Percentiles rank a stretch among this genome's conserved stretches.
Evolutionary conservation across 2,888 invertebrate species (phyloP).

Genomic region (Campoplex nolae): DNA sequence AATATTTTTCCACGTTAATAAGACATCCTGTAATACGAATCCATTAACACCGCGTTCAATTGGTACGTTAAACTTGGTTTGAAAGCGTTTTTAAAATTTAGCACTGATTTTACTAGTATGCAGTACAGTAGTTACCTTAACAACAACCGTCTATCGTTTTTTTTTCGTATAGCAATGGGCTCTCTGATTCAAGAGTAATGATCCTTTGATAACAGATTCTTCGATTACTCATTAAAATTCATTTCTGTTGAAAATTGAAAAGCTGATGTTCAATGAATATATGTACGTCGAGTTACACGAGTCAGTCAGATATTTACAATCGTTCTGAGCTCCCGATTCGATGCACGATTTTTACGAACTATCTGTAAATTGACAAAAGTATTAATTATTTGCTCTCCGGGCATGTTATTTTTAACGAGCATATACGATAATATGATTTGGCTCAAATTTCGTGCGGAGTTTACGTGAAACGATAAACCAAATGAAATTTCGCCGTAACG

Average conservation of each 20-base stretch:
- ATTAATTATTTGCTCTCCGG: background rate
- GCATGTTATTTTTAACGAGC: background rate
- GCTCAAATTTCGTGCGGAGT: background rate
- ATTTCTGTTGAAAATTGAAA: background rate
- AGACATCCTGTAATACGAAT: too few relatives aligned
- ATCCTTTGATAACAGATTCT: background rate
- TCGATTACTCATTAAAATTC: background rate
- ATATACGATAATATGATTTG: background rate
- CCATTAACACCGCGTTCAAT: too few relatives aligned
- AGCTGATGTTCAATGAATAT: too few relatives aligned
- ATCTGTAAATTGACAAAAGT: background rate
- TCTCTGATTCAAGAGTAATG: background rate
- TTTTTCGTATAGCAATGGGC: background rate
- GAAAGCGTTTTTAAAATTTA: too few relatives aligned
- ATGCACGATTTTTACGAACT: background rate
- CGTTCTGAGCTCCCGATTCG: too few relatives aligned
- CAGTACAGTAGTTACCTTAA: too few relatives aligned
- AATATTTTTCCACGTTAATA: too few relatives aligned
- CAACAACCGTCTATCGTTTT: background rate
- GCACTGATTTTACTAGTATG: too few relatives aligned
- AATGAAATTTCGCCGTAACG: slow-evolving; percentile 23
- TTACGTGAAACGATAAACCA: background rate
- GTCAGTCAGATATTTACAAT: too few relatives aligned
- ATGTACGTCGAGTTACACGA: too few relatives aligned
- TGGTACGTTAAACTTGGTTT: too few relatives aligned